Evolutionary conservation across 2,113 vertebrate species (phyloP).

Genomic region (Perognathus longimembris): DNA sequence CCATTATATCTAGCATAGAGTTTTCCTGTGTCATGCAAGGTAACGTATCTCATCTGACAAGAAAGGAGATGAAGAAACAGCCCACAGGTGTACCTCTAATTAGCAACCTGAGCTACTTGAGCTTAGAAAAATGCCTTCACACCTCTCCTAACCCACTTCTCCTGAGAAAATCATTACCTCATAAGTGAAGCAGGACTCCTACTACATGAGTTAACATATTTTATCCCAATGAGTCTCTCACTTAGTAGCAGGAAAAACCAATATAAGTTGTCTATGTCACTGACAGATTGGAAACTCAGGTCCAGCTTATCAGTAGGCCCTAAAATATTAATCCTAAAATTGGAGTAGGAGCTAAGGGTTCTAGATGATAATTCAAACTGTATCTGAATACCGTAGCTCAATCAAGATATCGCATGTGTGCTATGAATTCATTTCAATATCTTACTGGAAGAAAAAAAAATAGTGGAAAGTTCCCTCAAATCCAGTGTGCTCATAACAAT

Average conservation of each 20-base stretch:
- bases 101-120: neutral
- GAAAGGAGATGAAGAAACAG: neutral
- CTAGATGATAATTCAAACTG: neutral
- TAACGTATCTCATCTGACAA: neutral
- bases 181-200: neutral
- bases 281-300: neutral
- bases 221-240: neutral
- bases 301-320: neutral
- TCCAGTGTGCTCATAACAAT: neutral
- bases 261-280: neutral
- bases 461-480: neutral
- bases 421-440: constrained; percentile 15
- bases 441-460: neutral
- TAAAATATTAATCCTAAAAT: neutral
- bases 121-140: neutral
- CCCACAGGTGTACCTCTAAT: neutral
- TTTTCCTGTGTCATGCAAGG: neutral
- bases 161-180: neutral
- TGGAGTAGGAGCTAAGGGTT: neutral
- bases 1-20: neutral
- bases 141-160: neutral
- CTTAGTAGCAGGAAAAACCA: neutral
- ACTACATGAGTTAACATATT: neutral
- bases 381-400: neutral
- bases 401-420: neutral